Evolutionary conservation across 2,113 vertebrate species (phyloP).

Genomic region (Xiphorhynchus elegans): DNA sequence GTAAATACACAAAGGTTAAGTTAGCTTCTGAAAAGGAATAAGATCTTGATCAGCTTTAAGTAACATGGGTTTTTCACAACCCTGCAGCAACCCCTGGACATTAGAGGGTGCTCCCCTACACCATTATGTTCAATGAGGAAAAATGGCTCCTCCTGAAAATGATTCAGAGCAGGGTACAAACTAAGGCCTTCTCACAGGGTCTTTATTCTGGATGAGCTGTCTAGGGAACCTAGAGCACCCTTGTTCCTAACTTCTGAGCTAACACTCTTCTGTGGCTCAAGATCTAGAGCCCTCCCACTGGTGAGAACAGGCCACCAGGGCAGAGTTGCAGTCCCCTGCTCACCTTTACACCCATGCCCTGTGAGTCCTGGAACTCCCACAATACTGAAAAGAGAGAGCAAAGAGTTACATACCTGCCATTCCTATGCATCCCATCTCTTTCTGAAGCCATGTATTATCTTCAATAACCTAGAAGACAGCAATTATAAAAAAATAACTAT

Average conservation of each 20-base stretch:
- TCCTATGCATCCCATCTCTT: background rate
- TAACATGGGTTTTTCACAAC: background rate
- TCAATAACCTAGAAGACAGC: conserved; percentile 22
- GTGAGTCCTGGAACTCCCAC: background rate
- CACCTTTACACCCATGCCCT: background rate
- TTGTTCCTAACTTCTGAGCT: background rate
- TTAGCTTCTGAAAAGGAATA: background rate
- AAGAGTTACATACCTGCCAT: conserved; percentile 44
- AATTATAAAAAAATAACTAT: background rate
- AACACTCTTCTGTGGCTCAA: background rate
- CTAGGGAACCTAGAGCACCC: background rate
- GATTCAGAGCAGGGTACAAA: background rate
- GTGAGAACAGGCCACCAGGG: rapidly evolving
- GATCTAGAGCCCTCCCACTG: background rate
- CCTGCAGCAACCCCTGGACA: background rate
- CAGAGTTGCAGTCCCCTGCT: background rate
- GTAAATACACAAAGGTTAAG: background rate
- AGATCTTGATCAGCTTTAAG: background rate
- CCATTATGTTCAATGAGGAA: background rate
- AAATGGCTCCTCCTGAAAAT: background rate
- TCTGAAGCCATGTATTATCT: background rate
- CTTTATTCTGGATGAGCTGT: background rate
- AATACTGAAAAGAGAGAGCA: background rate
- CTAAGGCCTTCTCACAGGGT: background rate
- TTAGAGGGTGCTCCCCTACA: background rate